Evolutionary conservation across 2,888 invertebrate species (phyloP), one percentile per base, ranked within the genome.

Genomic region (Spilarctia lutea): DNA sequence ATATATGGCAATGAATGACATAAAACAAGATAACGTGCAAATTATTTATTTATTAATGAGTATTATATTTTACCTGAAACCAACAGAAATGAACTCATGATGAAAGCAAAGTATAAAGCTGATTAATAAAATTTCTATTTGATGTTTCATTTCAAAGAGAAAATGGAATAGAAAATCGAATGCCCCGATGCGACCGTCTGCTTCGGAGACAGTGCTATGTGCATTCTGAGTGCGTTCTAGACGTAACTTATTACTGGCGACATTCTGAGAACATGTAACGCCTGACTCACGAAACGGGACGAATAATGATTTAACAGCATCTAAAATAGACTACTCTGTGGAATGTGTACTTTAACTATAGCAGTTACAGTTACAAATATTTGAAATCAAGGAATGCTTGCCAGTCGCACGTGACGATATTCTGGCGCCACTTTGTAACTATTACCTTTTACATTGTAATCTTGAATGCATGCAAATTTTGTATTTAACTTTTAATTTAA

Each of bases 211-310:
- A 83, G 79, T 83, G 71, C 48, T 60, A 71, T 75, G 65, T 65
- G 85, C 87, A 87, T 86, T 88, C 86, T 78, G 79, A 84, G 82
- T 78, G 85, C 85, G 85, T 72, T 70, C 76, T 66, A 77, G 77
- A 83, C 86, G 84, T 88, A 87, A 87, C 83, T 86, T 88, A 88
- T 88, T 87, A 86, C 89, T 83, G 82, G 86, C 83, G 83, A 85
- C 79, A 80, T 92, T 92, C 92, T 89, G 83, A 86, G 92, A 92
- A 92, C 89, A 86, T 83, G 88, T 86, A 83, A 86, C 84, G 87
- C 75, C 85, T 92, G 92, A 91, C 84, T 91, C 92, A 92, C 87
- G 85, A 86, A 87, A 89, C 87, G 88, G 85, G 85, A 88, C 88
- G 87, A 87, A 90, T 88, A 87, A 89, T 91, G 90, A 91, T 90